Evolutionary conservation across 2,113 vertebrate genomes (phyloP), one percentile per base, ranked within the genome.

Genomic region (Menura novaehollandiae): DNA sequence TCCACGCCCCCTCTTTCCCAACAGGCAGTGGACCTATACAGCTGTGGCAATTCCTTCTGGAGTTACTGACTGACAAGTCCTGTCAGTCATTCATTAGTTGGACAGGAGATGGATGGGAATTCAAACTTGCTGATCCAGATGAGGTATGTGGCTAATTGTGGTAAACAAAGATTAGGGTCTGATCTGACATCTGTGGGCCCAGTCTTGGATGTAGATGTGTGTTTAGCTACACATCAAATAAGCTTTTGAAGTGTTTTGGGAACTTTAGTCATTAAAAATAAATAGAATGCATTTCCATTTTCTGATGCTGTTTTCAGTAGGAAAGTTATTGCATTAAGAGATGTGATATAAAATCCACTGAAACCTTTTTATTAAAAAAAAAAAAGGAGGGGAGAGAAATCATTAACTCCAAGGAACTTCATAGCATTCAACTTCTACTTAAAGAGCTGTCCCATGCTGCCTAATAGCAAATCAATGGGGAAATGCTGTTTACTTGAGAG

Each of bases 71-170:
- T 0, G 99, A 99, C 96, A 98, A 98, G 41, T 98, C 98, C 35
- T 99, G 99, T 95, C 99, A 99, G 89, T 94, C 98, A 1, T 99
- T 99, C 96, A 99, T 99, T 93, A 99, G 99, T 51, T 99, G 99
- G 99, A 99, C 99, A 1, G 98, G 99, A 73, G 98, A 99, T 20
- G 99, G 98, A 35, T 99, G 99, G 99, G 99, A 99, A 75, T 99
- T 99, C 39, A 99, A 99, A 94, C 98, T 99, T 12, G 98, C 98
- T 23, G 98, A 99, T 89, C 99, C 99, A 3, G 99, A 99, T 35
- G 99, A 99, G 98, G 99, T 99, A 95, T 26, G 97, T 97, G 55
- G 55, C 63, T 76, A 33, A 51, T 3, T 59, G 35, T 30, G 24
- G 49, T 46, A 66, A 22, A 71, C 11, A 53, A 89, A 85, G 52